Conservation (phyloP, 2,888 invertebrate species). For the Horisme vitalbata region DNA sequence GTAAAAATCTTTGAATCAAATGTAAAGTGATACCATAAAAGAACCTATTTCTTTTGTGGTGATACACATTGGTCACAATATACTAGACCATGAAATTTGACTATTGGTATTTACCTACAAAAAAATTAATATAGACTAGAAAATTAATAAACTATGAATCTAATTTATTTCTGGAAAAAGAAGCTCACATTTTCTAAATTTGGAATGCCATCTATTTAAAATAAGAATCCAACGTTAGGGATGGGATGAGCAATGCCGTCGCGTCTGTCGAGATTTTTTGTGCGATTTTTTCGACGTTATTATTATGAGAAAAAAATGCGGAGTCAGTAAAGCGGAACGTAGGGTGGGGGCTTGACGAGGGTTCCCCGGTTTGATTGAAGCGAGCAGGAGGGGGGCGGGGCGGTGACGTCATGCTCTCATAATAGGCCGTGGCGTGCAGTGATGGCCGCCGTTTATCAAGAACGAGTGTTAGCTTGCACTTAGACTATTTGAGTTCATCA, state of each 20-base stretch:
- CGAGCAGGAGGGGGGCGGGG: constrained; percentile 79
- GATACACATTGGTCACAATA: too few relatives aligned
- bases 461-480: constrained; percentile 71
- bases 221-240: constrained; percentile 66
- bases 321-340: constrained; percentile 81
- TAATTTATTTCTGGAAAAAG: too few relatives aligned
- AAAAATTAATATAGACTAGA: too few relatives aligned
- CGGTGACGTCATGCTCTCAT: constrained; percentile 82
- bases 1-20: too few relatives aligned
- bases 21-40: too few relatives aligned
- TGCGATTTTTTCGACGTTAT: constrained; percentile 81
- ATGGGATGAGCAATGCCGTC: constrained; percentile 62
- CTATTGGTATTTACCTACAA: too few relatives aligned
- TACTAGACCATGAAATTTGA: too few relatives aligned
- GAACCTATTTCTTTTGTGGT: too few relatives aligned
- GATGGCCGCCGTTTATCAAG: constrained; percentile 82
- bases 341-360: constrained; percentile 81
- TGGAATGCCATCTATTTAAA: constrained; percentile 60
- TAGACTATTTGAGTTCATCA: constrained; percentile 56
- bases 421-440: constrained; percentile 80
- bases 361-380: constrained; percentile 81
- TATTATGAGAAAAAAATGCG: constrained; percentile 82
- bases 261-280: constrained; percentile 81
- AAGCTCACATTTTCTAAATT: constrained; percentile 60
- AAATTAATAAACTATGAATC: too few relatives aligned